phyloP scores from a whole-genome alignment of 2,113 vertebrate species.

The Pagrus major region DNA sequence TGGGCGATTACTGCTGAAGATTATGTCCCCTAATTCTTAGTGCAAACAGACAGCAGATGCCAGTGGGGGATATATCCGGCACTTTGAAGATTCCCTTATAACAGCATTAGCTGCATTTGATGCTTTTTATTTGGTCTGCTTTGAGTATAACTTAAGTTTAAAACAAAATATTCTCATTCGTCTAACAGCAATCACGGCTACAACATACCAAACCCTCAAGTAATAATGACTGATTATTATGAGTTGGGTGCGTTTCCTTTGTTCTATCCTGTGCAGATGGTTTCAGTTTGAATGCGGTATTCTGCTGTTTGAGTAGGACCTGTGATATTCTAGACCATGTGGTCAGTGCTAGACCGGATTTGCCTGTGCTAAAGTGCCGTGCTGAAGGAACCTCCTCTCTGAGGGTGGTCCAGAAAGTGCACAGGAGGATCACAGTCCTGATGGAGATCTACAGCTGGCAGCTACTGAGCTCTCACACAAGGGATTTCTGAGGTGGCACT shows the following conservation, averaged over 20 bases:
- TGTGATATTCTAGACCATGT: slow-evolving; percentile 68
- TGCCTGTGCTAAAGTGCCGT: slow-evolving; percentile 50
- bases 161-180: slow-evolving; percentile 54
- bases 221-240: slow-evolving; percentile 61
- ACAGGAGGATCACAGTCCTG: slow-evolving; percentile 26
- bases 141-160: slow-evolving; percentile 26
- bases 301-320: slow-evolving; percentile 45
- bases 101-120: slow-evolving; percentile 56
- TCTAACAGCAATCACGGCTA: slow-evolving; percentile 49
- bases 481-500: slow-evolving; percentile 21
- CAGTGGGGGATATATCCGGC: slow-evolving; percentile 59
- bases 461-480: slow-evolving; percentile 21
- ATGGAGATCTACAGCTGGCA: slow-evolving; percentile 31
- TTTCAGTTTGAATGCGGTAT: slow-evolving; percentile 70
- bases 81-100: slow-evolving; percentile 75
- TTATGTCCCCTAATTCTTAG: slow-evolving; percentile 79
- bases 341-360: slow-evolving; percentile 60
- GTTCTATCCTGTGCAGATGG: slow-evolving; percentile 65
- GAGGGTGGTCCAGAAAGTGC: slow-evolving; percentile 63
- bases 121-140: slow-evolving; percentile 59
- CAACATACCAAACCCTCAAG: slow-evolving; percentile 39
- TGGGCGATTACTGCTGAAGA: slow-evolving; percentile 77
- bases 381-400: slow-evolving; percentile 52
- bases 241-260: slow-evolving; percentile 24
- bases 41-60: slow-evolving; percentile 64